Evolutionary conservation across 1,140 invertebrate species (phyloP), one percentile per base, ranked within the genome.

Genomic region (Augochlora pura): DNA sequence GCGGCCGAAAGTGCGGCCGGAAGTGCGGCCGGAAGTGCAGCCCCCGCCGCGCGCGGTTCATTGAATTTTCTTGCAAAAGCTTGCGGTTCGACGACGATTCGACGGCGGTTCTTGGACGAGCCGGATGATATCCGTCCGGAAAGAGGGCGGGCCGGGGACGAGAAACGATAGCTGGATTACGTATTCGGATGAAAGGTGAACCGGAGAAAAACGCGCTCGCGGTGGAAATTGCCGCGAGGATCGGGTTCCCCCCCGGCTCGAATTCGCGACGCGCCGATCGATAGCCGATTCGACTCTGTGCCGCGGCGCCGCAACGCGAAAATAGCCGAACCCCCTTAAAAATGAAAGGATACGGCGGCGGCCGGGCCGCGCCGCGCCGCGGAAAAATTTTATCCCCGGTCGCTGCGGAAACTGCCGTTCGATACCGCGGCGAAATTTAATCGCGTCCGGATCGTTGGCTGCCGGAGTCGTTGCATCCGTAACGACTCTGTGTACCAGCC

Each of bases 51-150:
- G 60, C 21, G 27, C 42, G 16, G n/a, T 64, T 65, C 65, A 74
- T 74, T 32, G 62, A 74, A 65, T 74, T 74, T 66, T 39, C 62
- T 65, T 54, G 62, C 9, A 38, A 73, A 73, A 49, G 39, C 4
- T 21, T 18, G 27, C 25, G 21, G 59, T 42, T 72, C 42, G n/a
- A n/a, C n/a, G n/a, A n/a, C n/a, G n/a, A n/a, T n/a, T n/a, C n/a
- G n/a, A n/a, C n/a, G n/a, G n/a, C n/a, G n/a, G n/a, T n/a, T n/a
- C 54, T 70, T 39, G 9, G 49, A 59, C 32, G 68, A 39, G 49
- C 14, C 14, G 16, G 49, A 18, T 16, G 16, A 52, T 52, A 59
- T 57, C 21, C 54, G 68, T 59, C 32, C 59, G n/a, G 2, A 14
- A 12, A 42, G 9, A 42, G 12, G 9, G 42, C 10, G 2, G 42